These are phyloP conservation scores for Gymnogyps californianus DNA, from an alignment of 2,113 vertebrate species.

Conservation along the genomic window DNA sequence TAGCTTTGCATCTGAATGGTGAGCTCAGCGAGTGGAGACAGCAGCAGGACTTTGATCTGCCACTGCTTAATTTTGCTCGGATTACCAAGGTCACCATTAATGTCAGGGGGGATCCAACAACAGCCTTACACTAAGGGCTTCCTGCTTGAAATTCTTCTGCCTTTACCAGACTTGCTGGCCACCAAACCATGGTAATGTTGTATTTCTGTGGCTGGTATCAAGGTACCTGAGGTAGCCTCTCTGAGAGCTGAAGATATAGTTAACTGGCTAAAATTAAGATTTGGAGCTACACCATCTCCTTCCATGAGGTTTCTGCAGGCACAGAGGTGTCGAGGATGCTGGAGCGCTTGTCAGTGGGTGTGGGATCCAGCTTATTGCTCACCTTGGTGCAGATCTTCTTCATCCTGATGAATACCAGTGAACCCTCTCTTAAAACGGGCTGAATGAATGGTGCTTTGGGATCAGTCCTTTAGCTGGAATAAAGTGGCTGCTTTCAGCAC, in stretches of 20 bases:
- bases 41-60: conserved; percentile 40
- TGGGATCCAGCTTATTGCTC: not conserved
- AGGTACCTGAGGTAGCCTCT: not conserved
- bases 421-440: not conserved
- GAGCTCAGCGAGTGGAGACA: conserved; percentile 51
- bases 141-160: not conserved
- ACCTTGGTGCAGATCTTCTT: not conserved
- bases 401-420: not conserved
- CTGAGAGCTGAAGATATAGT: not conserved
- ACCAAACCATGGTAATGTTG: not conserved
- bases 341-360: too few species aligned
- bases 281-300: not conserved
- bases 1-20: conserved; percentile 48
- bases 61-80: not conserved
- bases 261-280: not conserved
- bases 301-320: not conserved
- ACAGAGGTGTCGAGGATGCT: not conserved
- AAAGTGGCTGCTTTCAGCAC: not conserved
- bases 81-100: not conserved
- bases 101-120: not conserved
- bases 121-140: not conserved
- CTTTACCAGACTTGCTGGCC: not conserved
- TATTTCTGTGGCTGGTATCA: not conserved
- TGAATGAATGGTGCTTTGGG: not conserved
- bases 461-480: not conserved